Evolutionary conservation across 2,888 invertebrate genomes (phyloP).

Genomic region (Mimumesa dahlbomi): DNA sequence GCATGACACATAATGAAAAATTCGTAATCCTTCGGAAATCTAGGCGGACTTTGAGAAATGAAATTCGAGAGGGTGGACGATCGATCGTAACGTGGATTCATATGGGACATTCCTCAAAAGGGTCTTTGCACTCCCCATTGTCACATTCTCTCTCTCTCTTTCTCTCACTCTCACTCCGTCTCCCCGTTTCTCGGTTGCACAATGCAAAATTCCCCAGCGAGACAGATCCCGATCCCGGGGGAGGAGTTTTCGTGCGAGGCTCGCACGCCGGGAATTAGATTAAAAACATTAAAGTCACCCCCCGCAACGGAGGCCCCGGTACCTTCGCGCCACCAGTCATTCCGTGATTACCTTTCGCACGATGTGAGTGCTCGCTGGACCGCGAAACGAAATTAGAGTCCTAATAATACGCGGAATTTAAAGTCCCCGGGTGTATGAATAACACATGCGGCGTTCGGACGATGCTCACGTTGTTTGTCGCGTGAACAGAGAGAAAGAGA

Average conservation of each 20-base stretch:
- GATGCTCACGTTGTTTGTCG: conserved; percentile 8
- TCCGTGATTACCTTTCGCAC: conserved; percentile 64
- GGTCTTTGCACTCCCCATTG: conserved; percentile 44
- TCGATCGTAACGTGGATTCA: conserved; percentile 40
- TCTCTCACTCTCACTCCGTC: conserved; percentile 2
- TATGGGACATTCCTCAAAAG: conserved; percentile 56
- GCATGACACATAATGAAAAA: conserved; percentile 1
- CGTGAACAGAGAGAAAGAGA: too few species aligned
- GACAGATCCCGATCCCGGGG: conserved; percentile 46
- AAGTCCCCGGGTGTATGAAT: conserved; percentile 59
- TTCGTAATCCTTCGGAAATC: conserved; percentile 8
- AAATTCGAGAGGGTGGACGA: conserved; percentile 34
- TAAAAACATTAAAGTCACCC: conserved; percentile 70
- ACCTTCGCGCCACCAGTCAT: conserved; percentile 57
- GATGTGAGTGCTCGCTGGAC: conserved; percentile 60
- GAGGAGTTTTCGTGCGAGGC: conserved; percentile 55
- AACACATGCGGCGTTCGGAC: conserved; percentile 54
- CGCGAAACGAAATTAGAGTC: conserved; percentile 69
- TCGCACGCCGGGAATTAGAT: conserved; percentile 66
- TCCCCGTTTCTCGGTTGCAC: too few species aligned
- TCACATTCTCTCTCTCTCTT: conserved; percentile 35
- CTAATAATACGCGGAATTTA: conserved; percentile 68
- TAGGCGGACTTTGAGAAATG: conserved; percentile 40
- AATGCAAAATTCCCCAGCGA: conserved; percentile 63
- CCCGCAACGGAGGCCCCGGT: conserved; percentile 17